A percentile compares a stretch with the other conserved stretches of the same genome.
Evolutionary conservation across 2,113 vertebrate genomes (phyloP).

Genomic region (Quiscalus mexicanus): DNA sequence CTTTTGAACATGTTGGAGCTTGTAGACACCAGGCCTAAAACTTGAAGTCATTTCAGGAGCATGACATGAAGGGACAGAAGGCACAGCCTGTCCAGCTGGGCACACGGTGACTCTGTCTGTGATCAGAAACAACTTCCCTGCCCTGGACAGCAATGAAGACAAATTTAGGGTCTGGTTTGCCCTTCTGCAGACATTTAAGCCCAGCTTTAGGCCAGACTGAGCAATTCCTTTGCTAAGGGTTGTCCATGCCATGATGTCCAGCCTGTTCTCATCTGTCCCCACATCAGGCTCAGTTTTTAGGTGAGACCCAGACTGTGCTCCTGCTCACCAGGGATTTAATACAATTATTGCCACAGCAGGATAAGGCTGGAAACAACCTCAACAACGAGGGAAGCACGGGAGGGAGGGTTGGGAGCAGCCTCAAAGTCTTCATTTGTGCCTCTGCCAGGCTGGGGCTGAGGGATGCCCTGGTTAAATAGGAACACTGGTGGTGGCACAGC

Average conservation of each 20-base stretch:
- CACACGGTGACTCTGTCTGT: not conserved
- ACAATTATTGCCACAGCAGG: not conserved
- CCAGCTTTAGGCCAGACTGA: not conserved
- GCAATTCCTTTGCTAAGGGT: not conserved
- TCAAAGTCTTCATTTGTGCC: not conserved
- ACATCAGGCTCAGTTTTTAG: accelerated
- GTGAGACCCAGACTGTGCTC: not conserved
- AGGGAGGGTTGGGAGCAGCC: not conserved
- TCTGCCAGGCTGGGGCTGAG: not conserved
- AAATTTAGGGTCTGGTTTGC: not conserved
- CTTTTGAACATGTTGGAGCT: not conserved
- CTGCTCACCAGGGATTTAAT: not conserved
- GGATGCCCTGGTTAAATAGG: not conserved
- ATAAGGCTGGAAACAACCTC: not conserved
- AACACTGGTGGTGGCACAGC: not conserved
- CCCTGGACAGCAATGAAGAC: not conserved
- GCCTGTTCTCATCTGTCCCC: not conserved
- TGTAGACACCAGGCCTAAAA: not conserved
- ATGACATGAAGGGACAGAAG: not conserved
- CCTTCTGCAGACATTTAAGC: not conserved
- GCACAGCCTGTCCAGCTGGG: not conserved
- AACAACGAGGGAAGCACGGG: accelerated
- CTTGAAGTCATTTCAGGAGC: not conserved
- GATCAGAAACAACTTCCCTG: not conserved
- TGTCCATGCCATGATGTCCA: not conserved